Conservation (phyloP, 2,888 invertebrate species). For the Pharmacophagus antenor region DNA sequence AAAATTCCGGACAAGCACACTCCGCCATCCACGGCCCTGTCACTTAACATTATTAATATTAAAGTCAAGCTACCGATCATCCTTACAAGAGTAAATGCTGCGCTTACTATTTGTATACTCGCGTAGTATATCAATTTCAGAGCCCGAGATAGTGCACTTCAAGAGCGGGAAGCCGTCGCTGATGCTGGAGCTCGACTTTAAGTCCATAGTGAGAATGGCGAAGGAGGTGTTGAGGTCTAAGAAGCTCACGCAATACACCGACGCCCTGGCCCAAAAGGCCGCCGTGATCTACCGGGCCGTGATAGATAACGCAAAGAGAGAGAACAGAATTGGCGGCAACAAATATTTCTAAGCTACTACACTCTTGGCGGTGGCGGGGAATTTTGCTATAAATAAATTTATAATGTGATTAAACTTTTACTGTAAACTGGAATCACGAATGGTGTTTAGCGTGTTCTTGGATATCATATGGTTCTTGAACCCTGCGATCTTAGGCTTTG, state of each 20-base stretch:
- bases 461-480: too few relatives aligned
- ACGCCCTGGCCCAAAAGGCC: slow-evolving; percentile 36
- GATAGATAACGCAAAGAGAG: slow-evolving; percentile 30
- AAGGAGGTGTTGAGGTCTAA: slow-evolving; percentile 36
- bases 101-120: neutral
- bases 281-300: slow-evolving; percentile 36
- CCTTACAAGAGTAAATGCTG: neutral
- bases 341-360: too few relatives aligned
- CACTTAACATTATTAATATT: too few relatives aligned
- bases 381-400: too few relatives aligned
- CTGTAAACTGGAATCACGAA: too few relatives aligned
- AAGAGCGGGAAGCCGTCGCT: slow-evolving; percentile 39
- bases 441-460: too few relatives aligned
- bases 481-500: too few relatives aligned
- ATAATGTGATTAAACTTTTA: too few relatives aligned
- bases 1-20: too few relatives aligned
- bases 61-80: too few relatives aligned
- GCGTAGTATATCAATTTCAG: slow-evolving; percentile 32
- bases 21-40: too few relatives aligned
- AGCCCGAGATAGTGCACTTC: slow-evolving; percentile 38
- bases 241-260: slow-evolving; percentile 35
- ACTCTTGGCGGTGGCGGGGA: too few relatives aligned
- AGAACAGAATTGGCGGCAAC: neutral
- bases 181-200: slow-evolving; percentile 39
- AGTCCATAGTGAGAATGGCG: slow-evolving; percentile 34